Base-by-base conservation (phyloP, 2,113 vertebrate species). In the Oncorhynchus gorbuscha region DNA sequence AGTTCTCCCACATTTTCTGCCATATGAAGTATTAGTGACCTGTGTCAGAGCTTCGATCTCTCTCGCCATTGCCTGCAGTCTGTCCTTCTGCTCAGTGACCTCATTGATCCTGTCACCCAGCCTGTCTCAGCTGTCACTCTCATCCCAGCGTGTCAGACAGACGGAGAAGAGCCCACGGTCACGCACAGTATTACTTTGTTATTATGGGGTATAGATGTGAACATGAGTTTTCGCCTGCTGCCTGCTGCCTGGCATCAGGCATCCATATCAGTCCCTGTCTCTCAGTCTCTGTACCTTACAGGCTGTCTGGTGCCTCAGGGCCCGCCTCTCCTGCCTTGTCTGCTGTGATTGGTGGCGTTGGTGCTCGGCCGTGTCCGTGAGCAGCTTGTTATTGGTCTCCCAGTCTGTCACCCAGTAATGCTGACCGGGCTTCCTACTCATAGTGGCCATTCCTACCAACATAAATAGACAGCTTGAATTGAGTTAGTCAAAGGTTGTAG, bases 301-400 rank as follows among this genome's bases (percentile, higher is more conserved):
- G 89, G 88, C 91, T 18, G 94, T 93, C 86, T 96, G 90, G 0
- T 93, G 93, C 51, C 91, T 90, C 62, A 93, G 93, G 68, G 77
- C 51, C 55, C 88, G 87, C 30, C 84, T 89, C 74, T 95, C 94
- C 83, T 94, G 88, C 18, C 89, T 84, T 77, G 94, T 86, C 1
- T 86, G 89, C 71, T 94, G 93, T 20, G 94, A 94, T 8, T 85
- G 85, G 0, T 78, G 80, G 11, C 89, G 91, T 75, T 91, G 92
- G 62, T 51, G 81, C 73, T 95, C 90, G 0, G 92, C 89, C 0
- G 92, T 87, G 1, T 90, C 88, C 0, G 86, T 92, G 89, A 93
- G 51, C 83, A 93, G 88, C 12, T 80, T 67, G 73, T 81, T 89
- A 76, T 86, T 93, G 81, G 74, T 85, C 68, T 92, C 82, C 94